Conservation (phyloP, 2,888 invertebrate genomes). For the Timandra comae region DNA sequence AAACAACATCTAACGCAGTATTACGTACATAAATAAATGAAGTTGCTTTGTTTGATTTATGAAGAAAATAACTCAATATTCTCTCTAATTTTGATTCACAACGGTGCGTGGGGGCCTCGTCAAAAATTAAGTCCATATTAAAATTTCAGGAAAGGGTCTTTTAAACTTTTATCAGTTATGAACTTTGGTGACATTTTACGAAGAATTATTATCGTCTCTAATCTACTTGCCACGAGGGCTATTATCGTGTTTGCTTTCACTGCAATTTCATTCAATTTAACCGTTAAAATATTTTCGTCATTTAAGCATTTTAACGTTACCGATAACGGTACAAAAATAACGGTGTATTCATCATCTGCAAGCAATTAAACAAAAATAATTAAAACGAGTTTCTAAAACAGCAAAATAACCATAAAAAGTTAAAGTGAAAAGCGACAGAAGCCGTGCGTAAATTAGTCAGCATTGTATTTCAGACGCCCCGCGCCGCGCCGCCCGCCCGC, state of each 20-base stretch:
- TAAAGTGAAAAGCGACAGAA: conserved; percentile 46
- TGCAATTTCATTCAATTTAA: conserved; percentile 59
- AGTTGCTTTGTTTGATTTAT: too few species aligned
- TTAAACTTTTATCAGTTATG: conserved; percentile 73
- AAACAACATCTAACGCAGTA: too few species aligned
- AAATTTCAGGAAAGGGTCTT: conserved; percentile 68
- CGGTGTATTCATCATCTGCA: conserved; percentile 17
- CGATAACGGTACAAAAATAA: not conserved
- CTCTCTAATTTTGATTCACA: too few species aligned
- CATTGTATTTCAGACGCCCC: conserved; percentile 48
- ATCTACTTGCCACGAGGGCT: conserved; percentile 44
- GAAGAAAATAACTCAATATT: too few species aligned
- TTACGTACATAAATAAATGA: too few species aligned
- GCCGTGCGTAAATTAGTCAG: conserved; percentile 59
- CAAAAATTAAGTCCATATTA: conserved; percentile 71
- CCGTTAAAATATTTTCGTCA: conserved; percentile 12
- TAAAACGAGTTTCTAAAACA: conserved; percentile 37
- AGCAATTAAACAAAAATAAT: conserved; percentile 33
- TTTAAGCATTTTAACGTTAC: conserved; percentile 19
- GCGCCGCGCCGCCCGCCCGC: conserved; percentile 1
- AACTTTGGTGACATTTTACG: conserved; percentile 72
- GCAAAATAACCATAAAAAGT: conserved; percentile 38
- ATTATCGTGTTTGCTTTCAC: conserved; percentile 50
- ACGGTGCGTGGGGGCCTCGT: too few species aligned
- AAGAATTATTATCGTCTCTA: conserved; percentile 73